Evolutionary conservation across 1,140 invertebrate species (phyloP), one percentile per base, ranked within the genome.

Genomic region (Euura saliciscinereae): DNA sequence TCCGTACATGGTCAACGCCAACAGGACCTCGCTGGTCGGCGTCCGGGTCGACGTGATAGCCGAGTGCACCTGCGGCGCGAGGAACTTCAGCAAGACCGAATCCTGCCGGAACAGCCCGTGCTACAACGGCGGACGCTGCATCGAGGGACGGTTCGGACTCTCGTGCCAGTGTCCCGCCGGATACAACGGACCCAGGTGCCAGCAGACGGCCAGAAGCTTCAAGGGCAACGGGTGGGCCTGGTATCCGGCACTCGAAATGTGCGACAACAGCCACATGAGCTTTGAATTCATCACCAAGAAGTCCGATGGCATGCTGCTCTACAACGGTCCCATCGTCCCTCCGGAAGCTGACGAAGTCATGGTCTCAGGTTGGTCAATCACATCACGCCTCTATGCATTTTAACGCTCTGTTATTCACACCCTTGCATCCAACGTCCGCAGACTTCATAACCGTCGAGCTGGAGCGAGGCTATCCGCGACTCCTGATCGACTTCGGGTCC

Each of bases 1-100:
- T 71, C 97, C 97, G 0, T 97, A 97, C 76, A 95, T 98, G 92
- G 96, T 99, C 0, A 99, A 99, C 88, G 95, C 98, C 6, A 99
- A 99, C 82, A 97, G 96, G 86, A 99, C 97, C 0, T 94, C 97
- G 0, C 88, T 99, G 43, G 96, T 99, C 42, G 97, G 97, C 42
- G 96, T 99, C 0, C 89, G 94, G 73, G 95, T 97, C 4, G 94
- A 95, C 81, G 94, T 97, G 1, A 89, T 96, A 77, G 94, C 95
- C 0, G 95, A 97, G 80, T 98, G 97, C 81, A 97, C 95, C 8
- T 98, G 96, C 80, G 95, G 95, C 3, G 95, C 96, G 0, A 88
- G 96, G 66, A 98, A 98, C 84, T 98, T 98, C 82, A 94, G 92
- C 67, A 95, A 95, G 81, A 91, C 92, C 13, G 95, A 98, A 87